Percentiles rank a stretch among this genome's conserved stretches.
Evolutionary conservation across 2,888 invertebrate genomes (phyloP).

Genomic region (Himalopsyche kuldschensis): DNA sequence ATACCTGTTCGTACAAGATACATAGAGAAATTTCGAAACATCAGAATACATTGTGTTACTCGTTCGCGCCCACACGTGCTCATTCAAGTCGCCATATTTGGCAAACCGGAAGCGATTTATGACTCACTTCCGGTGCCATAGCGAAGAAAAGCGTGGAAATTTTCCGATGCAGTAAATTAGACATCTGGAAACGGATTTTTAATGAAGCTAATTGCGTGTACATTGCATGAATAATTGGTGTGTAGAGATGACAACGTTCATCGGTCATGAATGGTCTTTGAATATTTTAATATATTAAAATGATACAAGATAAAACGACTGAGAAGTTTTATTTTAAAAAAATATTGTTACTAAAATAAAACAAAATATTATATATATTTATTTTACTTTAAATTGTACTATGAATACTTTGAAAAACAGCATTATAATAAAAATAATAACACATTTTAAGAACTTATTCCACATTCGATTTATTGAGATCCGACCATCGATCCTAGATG

Average conservation of each 20-base stretch:
- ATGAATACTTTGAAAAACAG: too few species aligned
- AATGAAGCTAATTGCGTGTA: neutral
- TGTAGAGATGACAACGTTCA: neutral
- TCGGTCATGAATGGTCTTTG: neutral
- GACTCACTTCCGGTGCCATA: neutral
- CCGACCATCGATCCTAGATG: too few species aligned
- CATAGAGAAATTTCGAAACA: conserved; percentile 38
- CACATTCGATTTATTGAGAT: too few species aligned
- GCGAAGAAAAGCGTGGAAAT: conserved; percentile 18
- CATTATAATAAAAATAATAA: too few species aligned
- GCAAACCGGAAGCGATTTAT: conserved; percentile 24
- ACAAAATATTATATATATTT: too few species aligned
- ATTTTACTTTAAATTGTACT: too few species aligned
- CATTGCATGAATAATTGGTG: neutral
- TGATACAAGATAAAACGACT: too few species aligned
- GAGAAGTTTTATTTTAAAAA: too few species aligned
- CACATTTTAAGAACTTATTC: too few species aligned
- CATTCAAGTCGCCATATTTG: conserved; percentile 22
- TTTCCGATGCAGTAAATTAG: conserved; percentile 17
- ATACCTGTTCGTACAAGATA: conserved; percentile 24
- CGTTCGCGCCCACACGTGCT: conserved; percentile 34
- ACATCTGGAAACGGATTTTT: neutral
- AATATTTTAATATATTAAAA: neutral
- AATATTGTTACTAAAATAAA: too few species aligned
- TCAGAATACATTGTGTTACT: conserved; percentile 17